phyloP scores from a whole-genome alignment of 2,113 vertebrate genomes.

The Phalacrocorax carbo region DNA sequence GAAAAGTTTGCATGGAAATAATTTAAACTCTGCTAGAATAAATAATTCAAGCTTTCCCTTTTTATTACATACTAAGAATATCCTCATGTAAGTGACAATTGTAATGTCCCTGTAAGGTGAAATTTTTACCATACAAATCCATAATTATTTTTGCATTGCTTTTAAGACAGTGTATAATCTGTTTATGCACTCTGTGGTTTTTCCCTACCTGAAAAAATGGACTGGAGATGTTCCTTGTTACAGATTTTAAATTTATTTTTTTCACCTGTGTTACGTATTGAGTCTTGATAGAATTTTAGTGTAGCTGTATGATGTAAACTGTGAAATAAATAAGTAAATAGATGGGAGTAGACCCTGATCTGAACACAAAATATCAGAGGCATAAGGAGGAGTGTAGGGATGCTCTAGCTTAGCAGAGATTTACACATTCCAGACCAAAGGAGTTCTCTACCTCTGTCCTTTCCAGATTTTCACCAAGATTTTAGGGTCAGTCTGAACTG shows the following conservation, averaged over 20 bases:
- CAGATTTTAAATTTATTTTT: background rate
- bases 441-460: background rate
- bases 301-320: background rate
- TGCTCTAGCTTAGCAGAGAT: background rate
- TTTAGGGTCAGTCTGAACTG: background rate
- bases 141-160: slow-evolving; percentile 1
- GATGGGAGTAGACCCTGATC: background rate
- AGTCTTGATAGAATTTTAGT: background rate
- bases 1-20: background rate
- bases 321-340: background rate
- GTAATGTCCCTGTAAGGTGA: background rate
- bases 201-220: background rate
- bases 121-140: slow-evolving; percentile 5
- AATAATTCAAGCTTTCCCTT: slow-evolving; percentile 17
- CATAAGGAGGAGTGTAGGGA: background rate
- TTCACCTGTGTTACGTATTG: background rate
- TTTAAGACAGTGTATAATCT: background rate
- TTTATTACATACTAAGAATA: slow-evolving; percentile 3
- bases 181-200: background rate
- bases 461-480: background rate
- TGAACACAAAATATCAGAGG: background rate
- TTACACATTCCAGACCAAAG: background rate
- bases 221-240: background rate
- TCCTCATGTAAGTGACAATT: background rate
- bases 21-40: background rate